Evolutionary conservation across 2,113 vertebrate species (phyloP).

Genomic region (Microcebus ravelobensis): DNA sequence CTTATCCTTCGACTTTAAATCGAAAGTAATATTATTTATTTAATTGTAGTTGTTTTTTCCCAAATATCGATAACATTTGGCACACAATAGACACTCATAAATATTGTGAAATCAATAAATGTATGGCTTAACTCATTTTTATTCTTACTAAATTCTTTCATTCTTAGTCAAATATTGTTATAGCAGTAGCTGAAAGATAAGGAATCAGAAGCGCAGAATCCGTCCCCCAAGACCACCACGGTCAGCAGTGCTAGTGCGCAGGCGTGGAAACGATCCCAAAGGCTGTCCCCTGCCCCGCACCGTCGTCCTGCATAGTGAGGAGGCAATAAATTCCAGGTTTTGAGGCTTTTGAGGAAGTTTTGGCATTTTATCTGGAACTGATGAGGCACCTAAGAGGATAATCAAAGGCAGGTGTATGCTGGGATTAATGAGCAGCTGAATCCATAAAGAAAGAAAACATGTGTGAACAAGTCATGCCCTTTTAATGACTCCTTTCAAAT

Average conservation of each 20-base stretch:
- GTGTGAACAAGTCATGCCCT: neutral
- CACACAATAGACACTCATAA: neutral
- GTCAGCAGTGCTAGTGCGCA: neutral
- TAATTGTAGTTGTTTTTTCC: neutral
- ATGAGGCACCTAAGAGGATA: neutral
- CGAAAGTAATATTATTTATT: neutral
- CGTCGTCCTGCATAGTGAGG: neutral
- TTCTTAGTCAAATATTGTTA: neutral
- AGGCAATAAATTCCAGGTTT: neutral
- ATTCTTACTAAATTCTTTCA: neutral
- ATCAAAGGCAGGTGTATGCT: neutral
- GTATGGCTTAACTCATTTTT: neutral
- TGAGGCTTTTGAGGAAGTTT: neutral
- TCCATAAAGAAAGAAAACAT: neutral
- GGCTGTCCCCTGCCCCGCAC: neutral
- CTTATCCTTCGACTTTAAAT: neutral
- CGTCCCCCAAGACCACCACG: neutral
- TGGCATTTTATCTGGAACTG: neutral
- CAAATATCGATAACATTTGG: neutral
- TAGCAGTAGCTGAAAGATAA: neutral
- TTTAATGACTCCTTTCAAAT: neutral
- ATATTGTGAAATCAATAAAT: neutral
- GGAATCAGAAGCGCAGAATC: neutral
- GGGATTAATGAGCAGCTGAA: neutral
- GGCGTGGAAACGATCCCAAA: neutral